These are phyloP conservation scores for Catostylus mosaicus DNA, from an alignment of 30 jellyfish, hydroid and myxozoan genomes.

Conservation along the genomic window DNA sequence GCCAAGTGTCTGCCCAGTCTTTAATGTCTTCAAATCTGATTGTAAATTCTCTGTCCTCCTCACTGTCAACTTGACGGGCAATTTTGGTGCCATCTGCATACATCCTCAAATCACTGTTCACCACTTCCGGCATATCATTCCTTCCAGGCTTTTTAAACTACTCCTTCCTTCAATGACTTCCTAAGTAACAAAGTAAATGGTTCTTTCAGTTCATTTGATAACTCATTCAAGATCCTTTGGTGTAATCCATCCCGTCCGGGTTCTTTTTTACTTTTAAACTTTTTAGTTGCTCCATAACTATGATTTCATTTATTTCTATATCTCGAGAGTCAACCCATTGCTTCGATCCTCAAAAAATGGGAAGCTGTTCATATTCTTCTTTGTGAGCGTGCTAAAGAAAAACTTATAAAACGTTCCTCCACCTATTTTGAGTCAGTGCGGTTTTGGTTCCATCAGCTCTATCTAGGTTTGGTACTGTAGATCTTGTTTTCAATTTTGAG, in stretches of 20 bases:
- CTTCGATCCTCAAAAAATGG: conserved; percentile 47
- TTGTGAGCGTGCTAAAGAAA: conserved; percentile 33
- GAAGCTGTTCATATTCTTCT: conserved; percentile 29
- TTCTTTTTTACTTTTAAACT: neutral
- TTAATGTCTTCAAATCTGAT: neutral
- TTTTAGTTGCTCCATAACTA: conserved; percentile 36
- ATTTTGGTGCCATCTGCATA: conserved; percentile 15
- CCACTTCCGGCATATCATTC: conserved; percentile 43
- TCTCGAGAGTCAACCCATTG: conserved; percentile 44
- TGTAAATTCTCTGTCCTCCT: conserved; percentile 29
- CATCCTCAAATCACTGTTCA: conserved; percentile 25
- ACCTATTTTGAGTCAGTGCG: conserved; percentile 36
- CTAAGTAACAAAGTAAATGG: conserved; percentile 39
- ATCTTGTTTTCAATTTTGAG: conserved; percentile 43
- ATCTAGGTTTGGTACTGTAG: conserved; percentile 25
- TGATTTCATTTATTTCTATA: conserved; percentile 16
- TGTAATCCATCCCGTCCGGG: conserved; percentile 56
- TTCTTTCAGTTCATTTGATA: conserved; percentile 23
- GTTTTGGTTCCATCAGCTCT: conserved; percentile 45
- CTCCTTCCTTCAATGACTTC: conserved; percentile 26
- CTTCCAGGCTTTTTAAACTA: conserved; percentile 40
- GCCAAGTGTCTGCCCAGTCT: conserved; percentile 34
- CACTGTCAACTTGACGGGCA: conserved; percentile 24
- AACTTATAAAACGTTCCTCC: conserved; percentile 12
- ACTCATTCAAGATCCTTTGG: conserved; percentile 33